Percentiles rank a stretch among this genome's conserved stretches.
These are phyloP conservation scores for Maniola jurtina DNA, from an alignment of 1,140 invertebrate species.

Conservation along the genomic window DNA sequence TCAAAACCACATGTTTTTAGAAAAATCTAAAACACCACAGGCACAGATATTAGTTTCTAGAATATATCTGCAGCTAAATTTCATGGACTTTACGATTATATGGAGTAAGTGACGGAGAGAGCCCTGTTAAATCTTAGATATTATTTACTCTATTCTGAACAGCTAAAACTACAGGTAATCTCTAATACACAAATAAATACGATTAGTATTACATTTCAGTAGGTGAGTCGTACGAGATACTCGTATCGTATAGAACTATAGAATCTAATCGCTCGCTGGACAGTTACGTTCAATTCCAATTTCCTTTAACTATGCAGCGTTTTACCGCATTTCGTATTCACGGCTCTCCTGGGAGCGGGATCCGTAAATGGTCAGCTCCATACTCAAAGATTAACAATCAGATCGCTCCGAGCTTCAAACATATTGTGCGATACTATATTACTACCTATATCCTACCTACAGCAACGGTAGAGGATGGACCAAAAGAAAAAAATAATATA, in stretches of 20 bases:
- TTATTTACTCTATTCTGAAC: no score
- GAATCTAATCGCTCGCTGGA: constrained; percentile 31
- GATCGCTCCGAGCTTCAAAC: constrained; percentile 7
- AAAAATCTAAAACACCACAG: no score
- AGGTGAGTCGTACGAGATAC: constrained; percentile 18
- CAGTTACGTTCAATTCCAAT: constrained; percentile 34
- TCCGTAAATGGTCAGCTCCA: constrained; percentile 30
- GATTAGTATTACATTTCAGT: neutral
- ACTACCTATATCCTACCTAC: neutral
- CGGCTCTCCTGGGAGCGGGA: constrained; percentile 23
- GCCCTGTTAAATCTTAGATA: no score
- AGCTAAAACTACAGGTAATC: no score
- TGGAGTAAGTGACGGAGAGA: no score
- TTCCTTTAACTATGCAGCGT: constrained; percentile 35
- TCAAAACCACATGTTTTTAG: no score
- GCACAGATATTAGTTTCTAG: no score
- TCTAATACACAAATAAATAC: no score
- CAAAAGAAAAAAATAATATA: no score
- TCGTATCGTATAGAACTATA: constrained; percentile 20
- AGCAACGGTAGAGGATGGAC: no score
- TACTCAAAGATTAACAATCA: constrained; percentile 33
- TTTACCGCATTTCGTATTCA: constrained; percentile 36
- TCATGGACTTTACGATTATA: no score
- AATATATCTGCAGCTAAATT: no score
- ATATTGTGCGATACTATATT: neutral